Evolutionary conservation across 2,113 vertebrate species (phyloP).

Genomic region (Alligator sinensis): DNA sequence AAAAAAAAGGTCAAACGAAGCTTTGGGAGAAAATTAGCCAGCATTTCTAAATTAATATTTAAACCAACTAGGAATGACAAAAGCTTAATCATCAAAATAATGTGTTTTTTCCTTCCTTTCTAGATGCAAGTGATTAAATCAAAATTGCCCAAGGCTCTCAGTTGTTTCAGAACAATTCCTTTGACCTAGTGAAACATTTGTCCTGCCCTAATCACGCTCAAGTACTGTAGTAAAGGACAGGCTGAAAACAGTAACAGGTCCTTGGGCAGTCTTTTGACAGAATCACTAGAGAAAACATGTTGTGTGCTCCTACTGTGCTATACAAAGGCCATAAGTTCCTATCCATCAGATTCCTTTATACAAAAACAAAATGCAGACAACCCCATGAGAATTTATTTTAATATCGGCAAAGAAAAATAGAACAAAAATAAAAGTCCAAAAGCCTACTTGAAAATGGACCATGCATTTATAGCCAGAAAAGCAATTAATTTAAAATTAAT

Average conservation of each 20-base stretch:
- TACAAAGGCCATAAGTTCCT: conserved; percentile 33
- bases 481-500: not conserved
- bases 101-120: not conserved
- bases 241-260: not conserved
- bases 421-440: not conserved
- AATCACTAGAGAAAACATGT: conserved; percentile 43
- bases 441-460: not conserved
- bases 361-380: conserved; percentile 14
- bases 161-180: conserved; percentile 58
- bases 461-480: not conserved
- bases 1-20: not conserved
- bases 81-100: not conserved
- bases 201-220: conserved; percentile 49
- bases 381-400: not conserved
- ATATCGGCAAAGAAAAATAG: not conserved
- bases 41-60: conserved; percentile 14
- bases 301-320: not conserved
- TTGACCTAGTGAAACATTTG: conserved; percentile 20
- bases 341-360: not conserved
- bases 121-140: conserved; percentile 38
- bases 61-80: conserved; percentile 4
- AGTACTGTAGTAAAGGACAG: conserved; percentile 26
- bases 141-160: not conserved
- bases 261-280: conserved; percentile 60
- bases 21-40: not conserved